Base-by-base conservation (phyloP, 2,888 invertebrate genomes). In the Bugulina stolonifera region DNA sequence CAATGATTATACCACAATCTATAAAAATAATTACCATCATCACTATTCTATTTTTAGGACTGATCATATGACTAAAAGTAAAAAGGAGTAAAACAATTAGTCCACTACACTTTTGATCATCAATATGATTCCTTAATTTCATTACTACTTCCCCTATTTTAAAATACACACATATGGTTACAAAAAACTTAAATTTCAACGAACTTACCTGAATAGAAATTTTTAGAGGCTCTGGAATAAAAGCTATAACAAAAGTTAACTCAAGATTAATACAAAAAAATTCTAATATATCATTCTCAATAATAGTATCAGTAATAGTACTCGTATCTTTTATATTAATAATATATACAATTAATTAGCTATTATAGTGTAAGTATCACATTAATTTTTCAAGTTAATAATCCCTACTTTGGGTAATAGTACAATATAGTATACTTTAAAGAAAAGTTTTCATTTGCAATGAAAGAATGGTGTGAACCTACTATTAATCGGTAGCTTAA, bases 111-210 rank as follows among this genome's bases (percentile, higher is more conserved):
- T 23, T 58, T n/a, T 73, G 54, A 32, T 73, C 35, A 18, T 54
- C 35, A 23, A 76, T 76, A 73, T 76, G 76, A 72, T 76, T 73
- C 73, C 52, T 76, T 69, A 64, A 64, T 1, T 72, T 73, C 1
- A n/a, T 74, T 32, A 69, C 73, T n/a, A 72, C 75, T 25, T 74
- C 73, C 55, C 25, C 3, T 55, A 25, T 55, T 25, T 18, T 18
- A 10, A 55, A 55, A 23, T 18, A 23, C 3, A 23, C 18, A 5
- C 5, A 3, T 5, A 25, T 23, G 35, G 5, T 71, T 27, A 71
- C n/a, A 35, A 71, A 71, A 55, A 71, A 18, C 32, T 23, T 25
- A 27, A 14, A 18, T 10, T 71, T 29, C 55, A 55, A 55, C 29
- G 32, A 55, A 27, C 10, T 18, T 5, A 55, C 27, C n/a, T 71